Base-by-base conservation (phyloP, 2,888 invertebrate species). In the Cylloceria caligata region DNA sequence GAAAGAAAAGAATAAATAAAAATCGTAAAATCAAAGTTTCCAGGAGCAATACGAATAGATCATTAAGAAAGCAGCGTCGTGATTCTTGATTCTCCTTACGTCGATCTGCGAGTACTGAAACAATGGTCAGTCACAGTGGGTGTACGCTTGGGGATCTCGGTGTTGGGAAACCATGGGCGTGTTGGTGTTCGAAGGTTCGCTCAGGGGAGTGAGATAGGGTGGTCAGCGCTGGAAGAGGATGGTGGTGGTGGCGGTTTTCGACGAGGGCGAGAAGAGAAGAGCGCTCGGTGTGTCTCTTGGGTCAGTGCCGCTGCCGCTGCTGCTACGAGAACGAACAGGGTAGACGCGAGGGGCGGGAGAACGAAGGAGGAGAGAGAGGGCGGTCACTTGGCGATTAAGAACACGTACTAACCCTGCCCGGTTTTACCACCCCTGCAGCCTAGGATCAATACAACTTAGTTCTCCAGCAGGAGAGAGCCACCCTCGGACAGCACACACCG, bases 331-430 rank as follows among this genome's bases (percentile, higher is more conserved):
- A 74, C 71, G 80, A 71, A 69, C 65, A 75, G 77, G 74, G 84
- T 73, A 84, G 87, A 34, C 2, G 82, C 82, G 84, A 84, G 86
- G 81, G 86, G 85, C 86, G 87, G 88, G 88, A 88, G 87, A 81
- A 86, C 84, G 86, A 88, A 87, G 88, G 85, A 83, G 85, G 86
- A 86, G 88, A 88, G 87, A 86, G 87, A 89, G 91, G 91, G 91
- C 90, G 92, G 92, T 92, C 92, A 92, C 92, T 93, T 92, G 92
- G 91, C 92, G 92, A 93, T 93, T 93, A 93, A 93, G 92, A 93
- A 93, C 92, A 93, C 92, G 92, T 92, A 92, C 91, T 91, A 91
- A 90, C 91, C 92, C 92, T 92, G 91, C 90, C 91, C 89, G 91
- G 90, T 91, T 91, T 91, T 91, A 79, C 92, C 90, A 90, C 92